Base-by-base conservation (phyloP, 1,140 invertebrate species). In the Macrosteles quadrilineatus region DNA sequence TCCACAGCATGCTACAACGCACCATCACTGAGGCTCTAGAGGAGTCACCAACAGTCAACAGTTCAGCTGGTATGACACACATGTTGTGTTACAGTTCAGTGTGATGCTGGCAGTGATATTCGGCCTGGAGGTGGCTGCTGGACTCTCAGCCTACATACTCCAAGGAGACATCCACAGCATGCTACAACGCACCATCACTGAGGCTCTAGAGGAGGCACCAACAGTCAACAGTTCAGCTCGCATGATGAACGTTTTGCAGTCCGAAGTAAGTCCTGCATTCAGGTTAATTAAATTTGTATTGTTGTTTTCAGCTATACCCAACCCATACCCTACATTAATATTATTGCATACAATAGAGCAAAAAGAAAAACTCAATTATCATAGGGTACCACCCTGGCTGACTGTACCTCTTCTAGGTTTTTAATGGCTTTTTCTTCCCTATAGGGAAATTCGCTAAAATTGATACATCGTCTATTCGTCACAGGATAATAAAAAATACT, bases 101-200 rank as follows among this genome's bases (percentile, higher is more conserved):
- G 87, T 92, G 43, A 82, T 96, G 55, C 80, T 96, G 71, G 80
- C 90, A 12, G 77, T 95, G n/a, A 91, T 97, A 68, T 94, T 96
- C 79, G 84, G 92, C 1, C 79, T 94, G 67, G 94, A 97, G 82
- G 78, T 96, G 64, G 90, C 89, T 1, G 89, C 89, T 68, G 94
- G 92, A 68, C 90, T 96, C 76, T 88, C 91, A 6, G 93, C 91
- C 9, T 95, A 93, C 80, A 83, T 93, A 69, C 88, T 93, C 77
- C 86, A 88, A 66, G 82, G 84, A 69, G 86, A 93, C 67, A 83
- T 93, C 43, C 84, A 86, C 73, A n/a, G n/a, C n/a, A n/a, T 75
- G 80, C 93, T 27, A 83, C 87, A 73, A 81, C 82, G 12, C n/a
- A 86, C 86, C 69, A 81, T 93, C 67, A 91, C 91, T 77, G 76